These are phyloP conservation scores for Diachrysia chrysitis DNA, from an alignment of 2,888 invertebrate genomes.

Conservation along the genomic window DNA sequence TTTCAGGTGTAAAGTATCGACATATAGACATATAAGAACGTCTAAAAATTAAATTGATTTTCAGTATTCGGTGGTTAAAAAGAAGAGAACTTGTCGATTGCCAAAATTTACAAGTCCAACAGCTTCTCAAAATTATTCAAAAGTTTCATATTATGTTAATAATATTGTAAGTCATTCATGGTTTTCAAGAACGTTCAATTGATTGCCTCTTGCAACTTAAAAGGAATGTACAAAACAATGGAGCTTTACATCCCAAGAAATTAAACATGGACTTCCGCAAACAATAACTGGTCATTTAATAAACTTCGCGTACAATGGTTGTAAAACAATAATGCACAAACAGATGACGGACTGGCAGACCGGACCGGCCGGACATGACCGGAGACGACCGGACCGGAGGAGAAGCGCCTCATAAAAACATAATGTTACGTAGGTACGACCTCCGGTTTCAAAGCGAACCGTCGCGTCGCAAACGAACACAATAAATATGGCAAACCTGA, in stretches of 20 bases:
- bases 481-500: constrained; percentile 37
- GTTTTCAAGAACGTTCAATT: not conserved
- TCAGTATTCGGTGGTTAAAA: no score
- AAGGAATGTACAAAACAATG: constrained; percentile 19
- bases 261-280: constrained; percentile 45
- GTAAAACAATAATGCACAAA: constrained; percentile 41
- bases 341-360: constrained; percentile 28
- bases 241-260: constrained; percentile 17
- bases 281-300: constrained; percentile 43
- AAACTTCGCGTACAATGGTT: constrained; percentile 25
- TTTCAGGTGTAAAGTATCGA: no score
- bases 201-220: not conserved
- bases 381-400: not conserved
- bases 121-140: not conserved
- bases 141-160: not conserved
- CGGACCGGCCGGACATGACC: not conserved
- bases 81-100: no score
- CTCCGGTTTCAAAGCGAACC: constrained; percentile 15
- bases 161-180: not conserved
- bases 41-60: no score
- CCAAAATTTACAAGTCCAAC: not conserved
- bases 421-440: constrained; percentile 39
- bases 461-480: constrained; percentile 14
- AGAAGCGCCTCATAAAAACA: constrained; percentile 16
- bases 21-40: no score